These are phyloP conservation scores for Macquaria ambigua DNA, from an alignment of 2,113 vertebrate genomes.

Conservation along the genomic window DNA sequence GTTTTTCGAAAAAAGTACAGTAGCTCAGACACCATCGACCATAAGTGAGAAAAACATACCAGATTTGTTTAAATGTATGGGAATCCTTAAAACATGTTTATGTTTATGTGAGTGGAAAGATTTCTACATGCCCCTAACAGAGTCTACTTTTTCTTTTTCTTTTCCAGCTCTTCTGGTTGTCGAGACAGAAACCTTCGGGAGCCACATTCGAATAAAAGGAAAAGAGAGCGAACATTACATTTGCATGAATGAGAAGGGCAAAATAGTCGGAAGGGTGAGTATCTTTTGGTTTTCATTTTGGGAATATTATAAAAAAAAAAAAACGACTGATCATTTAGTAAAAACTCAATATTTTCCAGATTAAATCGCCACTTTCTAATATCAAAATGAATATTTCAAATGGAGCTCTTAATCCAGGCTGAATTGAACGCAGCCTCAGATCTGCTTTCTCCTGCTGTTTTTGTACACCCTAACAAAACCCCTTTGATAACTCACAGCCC, in stretches of 20 bases:
- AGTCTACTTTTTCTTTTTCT: conserved; percentile 21
- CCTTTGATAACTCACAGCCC: conserved; percentile 80
- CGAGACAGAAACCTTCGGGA: conserved; percentile 88
- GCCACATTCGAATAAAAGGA: conserved; percentile 87
- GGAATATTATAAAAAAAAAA: neutral
- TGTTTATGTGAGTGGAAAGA: conserved; percentile 1
- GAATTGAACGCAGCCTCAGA: conserved; percentile 37
- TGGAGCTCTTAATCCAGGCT: conserved; percentile 51
- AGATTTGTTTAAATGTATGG: neutral
- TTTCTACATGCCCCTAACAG: conserved; percentile 12
- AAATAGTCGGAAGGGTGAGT: conserved; percentile 87
- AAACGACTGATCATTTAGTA: neutral
- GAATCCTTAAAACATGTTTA: neutral
- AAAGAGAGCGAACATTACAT: conserved; percentile 89
- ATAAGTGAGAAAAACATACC: neutral
- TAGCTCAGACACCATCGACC: neutral
- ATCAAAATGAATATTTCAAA: conserved; percentile 42
- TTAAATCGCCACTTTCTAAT: neutral
- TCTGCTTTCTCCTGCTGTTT: conserved; percentile 68
- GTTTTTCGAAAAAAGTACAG: neutral
- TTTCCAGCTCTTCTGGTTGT: conserved; percentile 87
- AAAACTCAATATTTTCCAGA: neutral
- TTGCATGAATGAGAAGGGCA: conserved; percentile 88
- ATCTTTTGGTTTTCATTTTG: neutral
- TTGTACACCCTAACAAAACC: conserved; percentile 76